Percentiles rank a stretch among this genome's conserved stretches.
Evolutionary conservation across 2,113 vertebrate genomes (phyloP).

Genomic region (Psittacus erithacus): DNA sequence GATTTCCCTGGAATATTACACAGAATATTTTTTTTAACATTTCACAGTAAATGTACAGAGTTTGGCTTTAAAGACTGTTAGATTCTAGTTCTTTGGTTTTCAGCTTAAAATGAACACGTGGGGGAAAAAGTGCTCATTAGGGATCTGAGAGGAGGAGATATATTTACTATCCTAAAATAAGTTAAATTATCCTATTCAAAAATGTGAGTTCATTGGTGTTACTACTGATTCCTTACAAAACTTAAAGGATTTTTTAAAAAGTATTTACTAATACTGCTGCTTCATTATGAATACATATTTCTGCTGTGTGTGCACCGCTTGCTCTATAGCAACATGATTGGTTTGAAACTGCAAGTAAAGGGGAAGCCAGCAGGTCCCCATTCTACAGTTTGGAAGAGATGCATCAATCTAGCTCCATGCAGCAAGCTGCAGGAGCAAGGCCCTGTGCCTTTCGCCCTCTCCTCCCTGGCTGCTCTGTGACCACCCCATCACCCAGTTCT

Average conservation of each 20-base stretch:
- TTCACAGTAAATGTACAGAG: neutral
- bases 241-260: neutral
- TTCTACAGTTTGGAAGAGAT: neutral
- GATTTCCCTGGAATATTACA: neutral
- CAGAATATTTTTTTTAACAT: neutral
- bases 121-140: neutral
- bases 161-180: neutral
- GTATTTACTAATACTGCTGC: neutral
- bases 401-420: rapidly evolving
- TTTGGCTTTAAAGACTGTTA: neutral
- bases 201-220: neutral
- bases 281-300: neutral
- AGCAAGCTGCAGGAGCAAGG: neutral
- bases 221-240: neutral
- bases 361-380: neutral
- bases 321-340: rapidly evolving
- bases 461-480: neutral
- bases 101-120: neutral
- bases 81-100: neutral
- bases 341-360: neutral
- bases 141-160: neutral
- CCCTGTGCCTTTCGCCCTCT: neutral
- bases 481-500: neutral
- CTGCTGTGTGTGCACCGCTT: neutral
- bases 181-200: neutral